Evolutionary conservation across 2,888 invertebrate genomes (phyloP).

Genomic region (Eilema depressum): DNA sequence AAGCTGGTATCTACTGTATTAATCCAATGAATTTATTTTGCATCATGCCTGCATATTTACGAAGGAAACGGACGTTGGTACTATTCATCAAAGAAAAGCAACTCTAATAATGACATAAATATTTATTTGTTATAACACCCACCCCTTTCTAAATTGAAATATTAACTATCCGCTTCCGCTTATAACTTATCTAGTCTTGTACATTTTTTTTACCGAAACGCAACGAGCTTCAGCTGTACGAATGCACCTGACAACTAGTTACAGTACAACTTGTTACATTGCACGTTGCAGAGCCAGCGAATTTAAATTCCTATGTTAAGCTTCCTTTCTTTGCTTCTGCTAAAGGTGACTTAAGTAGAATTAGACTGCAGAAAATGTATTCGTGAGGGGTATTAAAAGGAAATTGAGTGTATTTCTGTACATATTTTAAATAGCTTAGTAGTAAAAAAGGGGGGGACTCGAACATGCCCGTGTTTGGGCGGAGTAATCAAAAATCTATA

Average conservation of each 20-base stretch:
- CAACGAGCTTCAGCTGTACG: constrained; percentile 24
- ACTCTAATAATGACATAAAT: too few species aligned
- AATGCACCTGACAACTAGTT: constrained; percentile 40
- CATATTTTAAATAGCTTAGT: background rate
- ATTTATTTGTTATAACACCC: too few species aligned
- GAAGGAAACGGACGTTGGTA: too few species aligned
- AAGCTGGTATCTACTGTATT: too few species aligned
- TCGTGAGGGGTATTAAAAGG: background rate
- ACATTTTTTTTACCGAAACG: constrained; percentile 36
- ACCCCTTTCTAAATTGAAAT: too few species aligned
- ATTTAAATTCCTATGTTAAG: constrained; percentile 17
- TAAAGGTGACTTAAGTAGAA: constrained; percentile 10
- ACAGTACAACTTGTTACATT: constrained; percentile 22
- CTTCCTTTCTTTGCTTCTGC: background rate
- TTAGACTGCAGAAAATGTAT: constrained; percentile 12
- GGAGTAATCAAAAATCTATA: too few species aligned
- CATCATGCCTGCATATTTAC: too few species aligned
- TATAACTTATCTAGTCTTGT: constrained; percentile 4
- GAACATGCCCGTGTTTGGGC: too few species aligned
- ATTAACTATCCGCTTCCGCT: background rate
- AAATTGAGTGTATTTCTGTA: constrained; percentile 3
- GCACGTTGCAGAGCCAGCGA: constrained; percentile 8
- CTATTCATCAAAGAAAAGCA: too few species aligned
- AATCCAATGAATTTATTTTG: too few species aligned
- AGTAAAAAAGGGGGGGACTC: too few species aligned